Evolutionary conservation across 2,797 vertebrate species (phyloP), one percentile per base, ranked within the genome.

Genomic region (Ambastaia sidthimunki): DNA sequence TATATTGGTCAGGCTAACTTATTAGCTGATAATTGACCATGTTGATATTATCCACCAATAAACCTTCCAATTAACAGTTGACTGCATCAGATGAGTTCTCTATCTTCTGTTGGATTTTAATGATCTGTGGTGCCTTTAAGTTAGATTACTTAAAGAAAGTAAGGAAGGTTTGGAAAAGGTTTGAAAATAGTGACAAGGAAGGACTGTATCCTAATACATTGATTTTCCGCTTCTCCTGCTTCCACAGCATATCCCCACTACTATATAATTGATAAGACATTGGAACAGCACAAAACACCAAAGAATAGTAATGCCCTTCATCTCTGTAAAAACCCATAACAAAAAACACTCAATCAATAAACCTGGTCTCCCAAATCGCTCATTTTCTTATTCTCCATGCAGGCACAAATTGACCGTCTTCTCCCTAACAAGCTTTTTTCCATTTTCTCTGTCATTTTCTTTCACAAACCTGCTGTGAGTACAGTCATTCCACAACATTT

Each of bases 401-500:
- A 66, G 69, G 11, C 57, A 72, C 69, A 80, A 72, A 80, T 73
- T 65, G 60, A 67, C 21, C 55, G 31, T 72, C 9, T 7, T 62
- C 15, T 71, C 57, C 62, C 44, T 78, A 78, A 78, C 76, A 63
- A 78, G 44, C 44, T 71, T 70, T 48, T 63, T 62, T 50, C 7
- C n/a, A 47, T 52, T 55, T 66, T 21, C 21, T 19, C 59, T 41
- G 31, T 66, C 59, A 65, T 66, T 57, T 73, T 72, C 37, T 44
- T 37, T n/a, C 4, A 21, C 25, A 41, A 71, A 34, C 7, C 23
- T 66, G 28, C 2, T 1, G 11, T 28, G 15, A 18, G 59, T 23
- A 66, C 23, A 57, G 77, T 65, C 77, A 59, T 44, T 23, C 31
- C 37, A 44, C 41, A 60, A 23, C 15, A 60, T 69, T 70, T 70